Evolutionary conservation across 2,888 invertebrate genomes (phyloP), one percentile per base, ranked within the genome.

Genomic region (Copidosoma aretas): DNA sequence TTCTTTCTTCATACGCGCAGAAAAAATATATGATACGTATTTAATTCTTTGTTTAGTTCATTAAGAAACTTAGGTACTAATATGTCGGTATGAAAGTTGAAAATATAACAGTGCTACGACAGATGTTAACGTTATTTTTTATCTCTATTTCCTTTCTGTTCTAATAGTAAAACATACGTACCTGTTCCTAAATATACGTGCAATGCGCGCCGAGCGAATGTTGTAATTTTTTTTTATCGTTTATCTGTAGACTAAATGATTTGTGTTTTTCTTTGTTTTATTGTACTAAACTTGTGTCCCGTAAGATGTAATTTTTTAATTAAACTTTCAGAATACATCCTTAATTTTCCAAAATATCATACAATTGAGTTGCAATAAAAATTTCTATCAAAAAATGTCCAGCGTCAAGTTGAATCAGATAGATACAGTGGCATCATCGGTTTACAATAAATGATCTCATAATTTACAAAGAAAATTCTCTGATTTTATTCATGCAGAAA

Each of bases 131-230:
- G 32, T 57, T 52, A 41, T 32, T 62, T 46, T 32, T 17, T 64
- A 32, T 32, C n/a, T 64, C 19, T 52, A 22, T 60, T 54, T 43
- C 21, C 56, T 61, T 32, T 56, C 41, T 65, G 21, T 64, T 51
- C 56, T 68, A 63, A 58, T 61, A 53, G 41, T 64, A 52, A 60
- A 72, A 68, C 25, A 62, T 46, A 63, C 58, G 65, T 72, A 70
- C 68, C 67, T 72, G 70, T 72, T 72, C 68, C 70, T 72, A 68
- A 60, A 63, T 63, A 64, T 56, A 63, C 60, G 67, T 65, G 67
- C 63, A 66, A 68, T 67, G 66, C 57, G 68, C 68, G 60, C 60
- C 32, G 54, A 68, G 63, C 60, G 53, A 58, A 68, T 67, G 39
- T n/a, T 41, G 21, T 56, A 46, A 24, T 71, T 67, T 61, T 58